Conservation (phyloP, 1,140 invertebrate genomes). For the Rhagoletis pomonella region DNA sequence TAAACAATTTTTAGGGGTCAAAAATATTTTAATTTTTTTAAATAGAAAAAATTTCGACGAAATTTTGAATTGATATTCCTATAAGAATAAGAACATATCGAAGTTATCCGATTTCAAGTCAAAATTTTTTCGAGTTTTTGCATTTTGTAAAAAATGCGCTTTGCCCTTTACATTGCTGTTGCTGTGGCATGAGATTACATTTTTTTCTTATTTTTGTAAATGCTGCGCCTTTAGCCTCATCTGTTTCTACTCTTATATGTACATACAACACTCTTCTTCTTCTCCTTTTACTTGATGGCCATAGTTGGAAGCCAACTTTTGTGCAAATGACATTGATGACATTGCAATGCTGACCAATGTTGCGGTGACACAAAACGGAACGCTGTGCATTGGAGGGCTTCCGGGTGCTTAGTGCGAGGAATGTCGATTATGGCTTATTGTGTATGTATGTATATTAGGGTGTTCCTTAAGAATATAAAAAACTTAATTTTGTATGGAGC, state of each 20-base stretch:
- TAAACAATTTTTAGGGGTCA: too few relatives aligned
- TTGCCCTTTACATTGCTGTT: background rate
- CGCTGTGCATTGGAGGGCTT: background rate
- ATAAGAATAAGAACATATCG: too few relatives aligned
- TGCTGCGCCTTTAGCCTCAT: background rate
- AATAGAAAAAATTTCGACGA: too few relatives aligned
- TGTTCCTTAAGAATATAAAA: too few relatives aligned
- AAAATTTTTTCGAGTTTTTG: background rate
- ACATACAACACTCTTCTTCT: background rate
- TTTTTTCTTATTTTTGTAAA: background rate
- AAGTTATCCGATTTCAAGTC: too few relatives aligned
- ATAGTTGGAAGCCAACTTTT: constrained; percentile 30
- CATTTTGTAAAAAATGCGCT: background rate
- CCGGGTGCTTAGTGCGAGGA: too few relatives aligned
- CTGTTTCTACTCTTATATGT: too few relatives aligned
- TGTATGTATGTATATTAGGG: too few relatives aligned
- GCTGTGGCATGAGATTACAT: constrained; percentile 13
- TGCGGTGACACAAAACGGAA: background rate
- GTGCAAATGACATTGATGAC: constrained; percentile 51
- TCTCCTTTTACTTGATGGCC: background rate
- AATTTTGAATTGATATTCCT: too few relatives aligned
- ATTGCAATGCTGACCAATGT: constrained; percentile 43
- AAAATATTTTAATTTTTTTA: too few relatives aligned
- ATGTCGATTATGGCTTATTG: too few relatives aligned
- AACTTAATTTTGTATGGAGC: too few relatives aligned